Evolutionary conservation across 2,797 vertebrate species (phyloP), one percentile per base, ranked within the genome.

Genomic region (Atherinosoma microstoma): DNA sequence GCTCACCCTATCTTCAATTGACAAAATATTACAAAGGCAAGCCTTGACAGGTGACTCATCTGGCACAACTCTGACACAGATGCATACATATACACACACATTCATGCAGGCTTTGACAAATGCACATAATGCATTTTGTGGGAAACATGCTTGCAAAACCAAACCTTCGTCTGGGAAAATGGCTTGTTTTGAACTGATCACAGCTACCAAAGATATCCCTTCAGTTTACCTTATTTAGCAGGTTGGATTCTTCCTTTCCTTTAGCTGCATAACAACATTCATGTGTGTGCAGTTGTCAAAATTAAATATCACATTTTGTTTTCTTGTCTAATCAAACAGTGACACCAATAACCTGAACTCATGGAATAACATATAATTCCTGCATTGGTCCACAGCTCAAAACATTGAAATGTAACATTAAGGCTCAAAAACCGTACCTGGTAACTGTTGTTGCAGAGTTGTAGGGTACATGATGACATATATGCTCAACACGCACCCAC

Each of bases 21-120:
- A 87, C 84, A 89, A 90, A 90, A 89, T 89, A 90, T 91, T 85
- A 87, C 77, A 84, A 67, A 79, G 86, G 74, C 92, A 93, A 91
- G 92, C 83, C 74, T 47, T 84, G 79, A 92, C 91, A 91, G 70
- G 91, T 20, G 54, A 85, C 57, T 58, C 16, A 51, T 67, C 61
- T 75, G 29, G 62, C 67, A 84, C 64, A 76, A 73, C 78, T 70
- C 75, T 54, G 24, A 78, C 79, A 82, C 75, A 80, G 64, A 85
- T 18, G 34, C 62, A 73, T 27, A 63, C 40, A 77, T 22, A 63
- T 63, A 73, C 34, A 62, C 57, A 75, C 61, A 78, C 57, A 80
- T 66, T 79, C 49, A 63, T 20, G 56, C 35, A 64, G 64, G 57
- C 6, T 40, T 29, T n/a, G 34, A 59, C 58, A 32, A 24, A 58